phyloP scores from a whole-genome alignment of 2,797 vertebrate species.

The Tarsius wallacei region DNA sequence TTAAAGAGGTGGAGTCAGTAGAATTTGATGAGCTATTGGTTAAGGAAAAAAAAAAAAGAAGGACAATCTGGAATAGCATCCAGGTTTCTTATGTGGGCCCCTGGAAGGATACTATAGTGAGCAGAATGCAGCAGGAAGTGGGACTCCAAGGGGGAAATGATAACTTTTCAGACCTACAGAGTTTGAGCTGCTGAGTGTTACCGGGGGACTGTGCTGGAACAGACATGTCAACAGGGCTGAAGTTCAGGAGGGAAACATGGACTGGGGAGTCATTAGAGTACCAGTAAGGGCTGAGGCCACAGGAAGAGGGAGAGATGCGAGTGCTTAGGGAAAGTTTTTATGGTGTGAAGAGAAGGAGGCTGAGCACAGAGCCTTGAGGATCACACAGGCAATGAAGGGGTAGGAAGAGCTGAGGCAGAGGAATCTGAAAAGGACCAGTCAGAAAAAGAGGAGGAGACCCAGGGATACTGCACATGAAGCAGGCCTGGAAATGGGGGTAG shows the following conservation, averaged over 20 bases:
- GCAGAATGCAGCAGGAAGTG: neutral
- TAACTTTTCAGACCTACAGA: neutral
- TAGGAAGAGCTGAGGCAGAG: neutral
- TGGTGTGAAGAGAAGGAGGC: neutral
- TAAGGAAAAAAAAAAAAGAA: neutral
- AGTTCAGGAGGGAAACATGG: neutral
- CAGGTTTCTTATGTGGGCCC: neutral
- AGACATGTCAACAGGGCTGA: neutral
- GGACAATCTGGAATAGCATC: neutral
- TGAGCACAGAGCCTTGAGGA: neutral
- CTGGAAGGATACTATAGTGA: neutral
- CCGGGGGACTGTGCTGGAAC: no score
- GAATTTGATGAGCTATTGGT: neutral
- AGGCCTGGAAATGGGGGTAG: neutral
- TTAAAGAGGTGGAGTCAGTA: neutral
- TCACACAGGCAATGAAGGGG: neutral
- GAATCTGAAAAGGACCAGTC: neutral
- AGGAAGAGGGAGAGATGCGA: no score
- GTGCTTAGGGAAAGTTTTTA: neutral
- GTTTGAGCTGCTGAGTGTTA: neutral
- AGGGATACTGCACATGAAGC: neutral
- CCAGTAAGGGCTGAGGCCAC: fast-evolving
- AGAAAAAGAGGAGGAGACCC: neutral
- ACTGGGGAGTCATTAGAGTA: neutral
- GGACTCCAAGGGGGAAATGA: neutral